Evolutionary conservation across 2,888 invertebrate species (phyloP), one percentile per base, ranked within the genome.

Genomic region (Drosophila neutralis): DNA sequence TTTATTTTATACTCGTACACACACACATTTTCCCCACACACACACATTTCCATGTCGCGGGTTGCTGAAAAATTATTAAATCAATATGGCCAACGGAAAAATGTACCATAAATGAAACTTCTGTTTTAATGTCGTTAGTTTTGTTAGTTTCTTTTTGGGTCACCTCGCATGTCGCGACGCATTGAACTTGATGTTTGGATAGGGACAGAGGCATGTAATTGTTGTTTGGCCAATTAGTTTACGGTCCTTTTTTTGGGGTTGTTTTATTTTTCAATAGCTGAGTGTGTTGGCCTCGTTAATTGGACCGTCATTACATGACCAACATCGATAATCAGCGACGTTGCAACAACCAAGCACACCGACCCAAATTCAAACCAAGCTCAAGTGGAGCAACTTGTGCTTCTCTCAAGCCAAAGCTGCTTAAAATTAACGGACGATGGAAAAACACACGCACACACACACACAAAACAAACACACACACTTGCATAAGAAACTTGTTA

Each of bases 141-240:
- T 69, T 45, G 51, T 35, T 45, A 10, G 42, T 24, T 18, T 57
- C n/a, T 63, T 73, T 76, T 49, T 69, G 63, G 69, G 67, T 68
- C 54, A 40, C 54, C 38, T 64, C 42, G 78, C 73, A 38, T 75
- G 72, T 48, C 51, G 29, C 21, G 56, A 66, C 45, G 77, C 85
- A 78, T 83, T 83, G 83, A 85, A 83, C 86, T 80, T 85, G 83
- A 67, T 70, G 48, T 40, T 51, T 35, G 69, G 27, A 42, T 38
- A 54, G 49, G 48, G 57, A 48, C 53, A 31, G 11, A 5, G 36
- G 7, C 27, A 69, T 59, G 35, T 67, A 63, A 52, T 71, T 72
- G 71, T 53, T 73, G 59, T 69, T 61, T 65, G 67, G 51, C 49
- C 60, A 64, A 21, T 76, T 60, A 27, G 36, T 38, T 57, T 27